Evolutionary conservation across 1,140 invertebrate genomes (phyloP).

Genomic region (Macrobrachium nipponense): DNA sequence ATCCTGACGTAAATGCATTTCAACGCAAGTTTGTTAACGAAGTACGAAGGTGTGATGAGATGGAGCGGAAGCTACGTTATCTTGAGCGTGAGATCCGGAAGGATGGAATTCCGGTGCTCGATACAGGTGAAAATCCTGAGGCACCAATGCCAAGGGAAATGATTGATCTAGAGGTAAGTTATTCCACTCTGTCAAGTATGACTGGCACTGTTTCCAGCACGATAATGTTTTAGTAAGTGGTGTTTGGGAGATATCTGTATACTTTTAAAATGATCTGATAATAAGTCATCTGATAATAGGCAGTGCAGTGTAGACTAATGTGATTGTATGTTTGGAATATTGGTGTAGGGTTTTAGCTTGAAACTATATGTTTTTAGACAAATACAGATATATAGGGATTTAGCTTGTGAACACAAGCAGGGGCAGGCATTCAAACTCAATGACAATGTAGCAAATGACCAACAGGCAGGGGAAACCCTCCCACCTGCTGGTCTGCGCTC

Average conservation of each 20-base stretch:
- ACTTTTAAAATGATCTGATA: too few relatives aligned
- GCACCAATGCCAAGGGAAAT: constrained; percentile 97
- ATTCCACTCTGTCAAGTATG: not conserved
- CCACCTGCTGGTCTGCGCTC: too few relatives aligned
- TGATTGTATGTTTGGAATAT: too few relatives aligned
- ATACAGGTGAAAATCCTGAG: constrained; percentile 85
- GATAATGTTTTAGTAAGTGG: not conserved
- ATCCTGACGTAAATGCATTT: constrained; percentile 85
- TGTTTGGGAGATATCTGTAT: not conserved
- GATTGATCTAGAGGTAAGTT: constrained; percentile 89
- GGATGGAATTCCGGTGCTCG: constrained; percentile 84
- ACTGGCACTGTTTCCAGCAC: not conserved
- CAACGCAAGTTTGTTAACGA: constrained; percentile 93
- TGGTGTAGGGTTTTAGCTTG: too few relatives aligned
- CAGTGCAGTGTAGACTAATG: too few relatives aligned
- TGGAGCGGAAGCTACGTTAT: constrained; percentile 93
- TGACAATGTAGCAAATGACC: too few relatives aligned
- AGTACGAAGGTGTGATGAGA: constrained; percentile 91
- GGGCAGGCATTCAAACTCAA: too few relatives aligned
- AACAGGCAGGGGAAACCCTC: too few relatives aligned
- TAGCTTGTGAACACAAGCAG: too few relatives aligned
- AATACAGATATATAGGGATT: too few relatives aligned
- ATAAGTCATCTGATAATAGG: too few relatives aligned
- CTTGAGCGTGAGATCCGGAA: constrained; percentile 96
- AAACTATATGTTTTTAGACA: too few relatives aligned